These are phyloP conservation scores for Ciconia maguari DNA, from an alignment of 2,113 vertebrate species.

Conservation along the genomic window DNA sequence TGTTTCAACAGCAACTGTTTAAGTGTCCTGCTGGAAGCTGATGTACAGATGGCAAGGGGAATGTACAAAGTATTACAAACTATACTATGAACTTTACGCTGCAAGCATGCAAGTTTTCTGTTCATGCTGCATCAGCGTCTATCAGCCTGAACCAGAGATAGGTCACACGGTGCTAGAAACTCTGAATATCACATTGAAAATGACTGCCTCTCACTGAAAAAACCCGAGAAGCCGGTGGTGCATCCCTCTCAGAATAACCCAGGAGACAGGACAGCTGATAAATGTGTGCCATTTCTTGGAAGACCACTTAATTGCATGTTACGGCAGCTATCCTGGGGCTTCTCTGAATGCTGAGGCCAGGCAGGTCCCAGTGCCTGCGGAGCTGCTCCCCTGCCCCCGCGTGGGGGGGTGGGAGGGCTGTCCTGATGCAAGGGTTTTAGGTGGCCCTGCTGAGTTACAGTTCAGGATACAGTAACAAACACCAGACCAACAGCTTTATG, in stretches of 20 bases:
- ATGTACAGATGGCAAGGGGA: not conserved
- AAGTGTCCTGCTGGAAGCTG: not conserved
- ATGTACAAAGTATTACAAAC: not conserved
- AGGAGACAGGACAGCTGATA: not conserved
- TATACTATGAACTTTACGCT: not conserved
- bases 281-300: not conserved
- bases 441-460: not conserved
- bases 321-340: not conserved
- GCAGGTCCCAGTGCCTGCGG: not conserved
- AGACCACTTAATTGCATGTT: not conserved
- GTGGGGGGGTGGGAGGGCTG: not conserved
- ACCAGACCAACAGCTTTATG: not conserved
- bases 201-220: not conserved
- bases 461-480: not conserved
- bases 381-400: not conserved
- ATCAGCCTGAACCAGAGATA: not conserved
- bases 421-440: not conserved
- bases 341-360: not conserved
- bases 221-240: not conserved
- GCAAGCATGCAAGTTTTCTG: not conserved
- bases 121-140: not conserved
- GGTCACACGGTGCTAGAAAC: not conserved
- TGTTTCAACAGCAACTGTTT: not conserved
- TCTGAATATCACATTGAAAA: not conserved
- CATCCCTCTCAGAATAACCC: not conserved